Evolutionary conservation across 2,888 invertebrate species (phyloP), one percentile per base, ranked within the genome.

Genomic region (Plagiodera versicolora): DNA sequence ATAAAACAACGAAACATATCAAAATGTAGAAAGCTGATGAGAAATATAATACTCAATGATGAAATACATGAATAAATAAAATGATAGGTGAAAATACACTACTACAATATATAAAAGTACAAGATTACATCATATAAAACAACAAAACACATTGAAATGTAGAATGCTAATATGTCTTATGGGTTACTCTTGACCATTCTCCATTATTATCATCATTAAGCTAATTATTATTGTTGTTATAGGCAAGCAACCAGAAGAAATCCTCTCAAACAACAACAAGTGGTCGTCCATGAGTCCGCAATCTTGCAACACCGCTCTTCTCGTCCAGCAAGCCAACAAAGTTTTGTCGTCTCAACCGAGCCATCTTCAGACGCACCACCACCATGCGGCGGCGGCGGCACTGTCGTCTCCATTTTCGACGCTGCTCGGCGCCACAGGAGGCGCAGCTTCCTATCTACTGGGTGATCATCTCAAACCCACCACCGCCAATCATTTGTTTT

Each of bases 401-500:
- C 85, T 79, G 70, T 85, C 82, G 66, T 85, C 83, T 46, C 86
- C 84, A 74, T 88, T 83, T 80, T 86, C 83, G 66, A 81, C 77
- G 48, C 80, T 85, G 51, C 80, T 86, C 50, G 83, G 85, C 46
- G 85, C 85, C 44, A 83, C 85, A 39, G 84, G 85, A 49, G 77
- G 80, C 28, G 80, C 80, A 8, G 85, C 85, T 63, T 85, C 85
- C 71, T 86, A 86, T 73, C 81, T 86, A 46, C 81, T 86, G 57
- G 85, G 86, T 19, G 86, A 86, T 75, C 86, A 86, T 71, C 81
- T 86, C 66, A 86, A 86, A 67, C 83, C 85, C 14, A 82, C 85
- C 62, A 82, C 84, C 56, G 81, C 85, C 67, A 86, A 86, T 79
- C 86, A 86, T 79, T 82, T 86, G 77, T 86, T 86, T 81, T 86